Evolutionary conservation across 2,113 vertebrate species (phyloP), one percentile per base, ranked within the genome.

Genomic region (Edolisoma coerulescens): DNA sequence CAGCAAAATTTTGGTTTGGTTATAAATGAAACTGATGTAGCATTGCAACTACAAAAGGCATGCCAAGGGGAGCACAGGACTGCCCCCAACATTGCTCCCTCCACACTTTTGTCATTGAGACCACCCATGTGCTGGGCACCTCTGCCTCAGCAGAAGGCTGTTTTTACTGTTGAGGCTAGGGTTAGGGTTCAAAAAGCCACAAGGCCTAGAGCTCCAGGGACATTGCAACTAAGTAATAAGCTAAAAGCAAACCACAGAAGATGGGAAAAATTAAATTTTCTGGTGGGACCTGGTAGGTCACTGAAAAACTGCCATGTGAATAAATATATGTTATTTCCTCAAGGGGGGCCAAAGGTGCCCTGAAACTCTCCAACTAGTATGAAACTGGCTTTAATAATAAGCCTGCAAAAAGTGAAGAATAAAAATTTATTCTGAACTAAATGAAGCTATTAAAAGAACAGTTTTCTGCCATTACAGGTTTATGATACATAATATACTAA

Each of bases 401-500:
- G 69, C 16, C 30, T 70, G 45, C 28, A 70, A 88, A 87, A 80
- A 90, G 21, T 15, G n/a, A 79, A 89, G 56, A 89, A 92, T 78
- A 96, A 96, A 92, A 76, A 78, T 92, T 94, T 64, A 93, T 93
- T 75, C 45, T 52, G 45, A 61, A 61, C 73, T 87, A 54, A 89
- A 87, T 18, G 24, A 85, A 84, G 45, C 67, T 73, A 82, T 89
- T 82, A 67, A 50, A 65, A 90, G 37, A 80, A 60, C 7, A 50
- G 32, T 35, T 76, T 75, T 42, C 22, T 32, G 53, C 42, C 47
- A 50, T 76, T 84, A 84, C 16, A 53, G 33, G 50, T 90, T 84
- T 71, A 87, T 52, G 85, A 63, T 11, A 30, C 20, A 11, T 44
- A 52, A 45, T 6, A 77, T 18, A 30, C 23, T 30, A 61, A 57